Base-by-base conservation (phyloP, 2,888 invertebrate species). In the Phyllotreta cruciferae region DNA sequence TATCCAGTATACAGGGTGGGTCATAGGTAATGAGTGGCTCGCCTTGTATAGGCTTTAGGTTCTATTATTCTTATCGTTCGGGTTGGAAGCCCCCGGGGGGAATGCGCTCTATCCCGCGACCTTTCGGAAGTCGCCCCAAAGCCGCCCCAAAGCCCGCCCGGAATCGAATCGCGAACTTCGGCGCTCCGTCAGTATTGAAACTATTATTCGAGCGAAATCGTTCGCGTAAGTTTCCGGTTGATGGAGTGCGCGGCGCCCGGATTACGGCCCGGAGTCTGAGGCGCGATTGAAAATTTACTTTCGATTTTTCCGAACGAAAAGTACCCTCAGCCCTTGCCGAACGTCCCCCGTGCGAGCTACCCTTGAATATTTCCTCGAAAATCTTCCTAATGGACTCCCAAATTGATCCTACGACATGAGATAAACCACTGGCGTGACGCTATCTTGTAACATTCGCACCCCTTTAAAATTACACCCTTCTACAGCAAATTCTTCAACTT, bases 371-470 rank as follows among this genome's bases (percentile, higher is more conserved):
- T 75, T 75, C 74, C 74, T 75, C 73, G 72, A 68, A 75, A 77
- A 77, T 79, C 76, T 75, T 75, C 74, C 78, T 79, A 79, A 80
- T 80, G 80, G 80, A 80, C 76, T 63, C 76, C 77, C 77, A 78
- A 79, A 79, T 78, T 78, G 77, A 77, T 74, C 70, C 73, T 76
- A 76, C 78, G 78, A 78, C 78, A 77, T 73, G 74, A 68, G 68
- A 70, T 72, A 70, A 74, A 74, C 74, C 52, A 37, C 13, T 13
- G 49, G 11, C 52, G 52, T 4, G 41, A 24, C 54, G 60, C 13
- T 57, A 45, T 56, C 24, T 44, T 13, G 36, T 35, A 44, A 42
- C 45, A 24, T 24, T 24, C 4, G 2, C 1, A 24, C 1, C 24
- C 24, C 24, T 24, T 24, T 24, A 24, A 24, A 24, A 1, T 24